These are phyloP conservation scores for Pempheris klunzingeri DNA, from an alignment of 2,797 vertebrate genomes.

Conservation along the genomic window DNA sequence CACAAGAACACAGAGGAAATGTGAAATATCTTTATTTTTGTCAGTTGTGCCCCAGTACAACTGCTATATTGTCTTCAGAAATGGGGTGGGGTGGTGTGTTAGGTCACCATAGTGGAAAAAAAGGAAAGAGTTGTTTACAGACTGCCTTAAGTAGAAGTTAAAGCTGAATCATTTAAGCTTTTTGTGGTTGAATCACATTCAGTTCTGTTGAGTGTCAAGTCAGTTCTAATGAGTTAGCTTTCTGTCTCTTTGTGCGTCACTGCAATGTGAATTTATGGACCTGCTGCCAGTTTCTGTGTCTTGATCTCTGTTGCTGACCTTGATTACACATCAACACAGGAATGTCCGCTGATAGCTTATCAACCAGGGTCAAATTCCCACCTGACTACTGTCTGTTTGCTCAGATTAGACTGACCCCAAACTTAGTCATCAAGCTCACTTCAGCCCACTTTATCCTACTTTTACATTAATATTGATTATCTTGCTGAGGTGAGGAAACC, in stretches of 20 bases:
- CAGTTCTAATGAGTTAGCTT: constrained; percentile 35
- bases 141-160: not conserved
- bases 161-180: constrained; percentile 12
- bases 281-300: constrained; percentile 36
- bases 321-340: constrained; percentile 58
- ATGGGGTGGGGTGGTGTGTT: not conserved
- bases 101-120: not conserved
- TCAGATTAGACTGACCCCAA: constrained; percentile 40
- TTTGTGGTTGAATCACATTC: constrained; percentile 25
- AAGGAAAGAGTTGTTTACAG: not conserved
- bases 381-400: constrained; percentile 62
- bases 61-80: not conserved
- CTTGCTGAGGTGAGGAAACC: not conserved
- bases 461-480: constrained; percentile 8
- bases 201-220: constrained; percentile 33
- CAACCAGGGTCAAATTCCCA: constrained; percentile 63
- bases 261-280: constrained; percentile 48
- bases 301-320: constrained; percentile 57
- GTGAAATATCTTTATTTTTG: not conserved
- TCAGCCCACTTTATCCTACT: constrained; percentile 13
- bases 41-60: too few species aligned
- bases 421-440: constrained; percentile 12
- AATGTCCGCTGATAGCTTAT: constrained; percentile 76
- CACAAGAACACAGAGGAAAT: not conserved
- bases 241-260: constrained; percentile 57